Percentiles rank a stretch among this genome's conserved stretches.
phyloP scores from a whole-genome alignment of 1,140 invertebrate species.

The Spodoptera litura region DNA sequence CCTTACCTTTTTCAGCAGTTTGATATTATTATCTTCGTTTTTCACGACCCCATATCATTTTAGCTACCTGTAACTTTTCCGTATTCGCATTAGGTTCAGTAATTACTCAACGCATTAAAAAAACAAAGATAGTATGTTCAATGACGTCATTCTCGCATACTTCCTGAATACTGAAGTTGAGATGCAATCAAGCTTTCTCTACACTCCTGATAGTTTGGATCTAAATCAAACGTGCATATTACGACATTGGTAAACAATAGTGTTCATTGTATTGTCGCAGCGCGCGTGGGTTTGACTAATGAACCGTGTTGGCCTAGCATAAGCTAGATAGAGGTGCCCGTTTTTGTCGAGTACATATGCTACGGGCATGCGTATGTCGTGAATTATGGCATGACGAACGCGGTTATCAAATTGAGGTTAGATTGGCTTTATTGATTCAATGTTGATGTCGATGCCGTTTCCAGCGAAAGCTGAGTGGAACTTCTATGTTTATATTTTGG shows the following conservation, averaged over 20 bases:
- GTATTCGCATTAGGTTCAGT: too few relatives aligned
- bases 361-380: not conserved
- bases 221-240: conserved; percentile 49
- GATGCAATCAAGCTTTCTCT: conserved; percentile 28
- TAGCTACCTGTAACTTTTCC: too few relatives aligned
- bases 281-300: conserved; percentile 69
- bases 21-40: too few relatives aligned
- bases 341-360: conserved; percentile 42
- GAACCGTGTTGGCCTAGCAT: conserved; percentile 52
- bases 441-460: conserved; percentile 25
- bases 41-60: too few relatives aligned
- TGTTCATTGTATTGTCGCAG: conserved; percentile 59
- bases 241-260: conserved; percentile 68
- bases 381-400: conserved; percentile 22
- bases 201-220: conserved; percentile 33
- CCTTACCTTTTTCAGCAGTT: too few relatives aligned
- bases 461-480: not conserved
- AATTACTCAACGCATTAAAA: too few relatives aligned
- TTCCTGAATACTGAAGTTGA: not conserved
- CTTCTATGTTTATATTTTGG: too few relatives aligned
- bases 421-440: conserved; percentile 26
- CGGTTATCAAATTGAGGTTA: conserved; percentile 32
- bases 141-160: not conserved
- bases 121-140: too few relatives aligned
- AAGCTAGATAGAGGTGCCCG: conserved; percentile 17